phyloP scores from a whole-genome alignment of 2,888 invertebrate species.

The Platypus cylindrus region DNA sequence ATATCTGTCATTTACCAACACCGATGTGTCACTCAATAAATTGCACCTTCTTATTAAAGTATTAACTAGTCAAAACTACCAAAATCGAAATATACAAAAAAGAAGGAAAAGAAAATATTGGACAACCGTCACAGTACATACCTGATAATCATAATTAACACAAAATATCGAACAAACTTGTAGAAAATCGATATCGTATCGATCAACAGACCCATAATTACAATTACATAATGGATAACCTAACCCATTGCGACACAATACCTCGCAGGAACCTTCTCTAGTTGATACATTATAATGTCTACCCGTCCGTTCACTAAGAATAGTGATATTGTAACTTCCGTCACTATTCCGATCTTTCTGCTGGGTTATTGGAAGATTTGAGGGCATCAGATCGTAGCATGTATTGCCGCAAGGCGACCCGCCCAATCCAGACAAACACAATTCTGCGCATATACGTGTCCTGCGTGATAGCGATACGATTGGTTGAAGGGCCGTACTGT shows the following conservation, averaged over 20 bases:
- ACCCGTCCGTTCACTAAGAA: slow-evolving; percentile 3
- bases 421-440: slow-evolving; percentile 38
- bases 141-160: slow-evolving; percentile 25
- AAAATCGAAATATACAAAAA: background rate
- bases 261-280: slow-evolving; percentile 43
- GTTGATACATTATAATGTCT: slow-evolving; percentile 30
- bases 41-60: background rate
- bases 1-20: background rate
- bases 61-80: no score
- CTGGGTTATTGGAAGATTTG: slow-evolving; percentile 31
- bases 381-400: slow-evolving; percentile 41
- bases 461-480: slow-evolving; percentile 27
- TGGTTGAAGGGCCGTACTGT: slow-evolving; percentile 25
- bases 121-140: slow-evolving; percentile 4
- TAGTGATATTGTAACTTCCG: slow-evolving; percentile 7
- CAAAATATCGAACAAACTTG: slow-evolving; percentile 43
- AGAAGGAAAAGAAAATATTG: no score
- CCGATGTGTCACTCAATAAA: background rate
- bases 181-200: slow-evolving; percentile 33
- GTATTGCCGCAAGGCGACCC: slow-evolving; percentile 41
- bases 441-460: slow-evolving; percentile 34
- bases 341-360: slow-evolving; percentile 4
- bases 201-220: slow-evolving; percentile 15
- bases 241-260: slow-evolving; percentile 46
- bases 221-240: slow-evolving; percentile 49